These are phyloP conservation scores for Temnothorax curvispinosus DNA, from an alignment of 1,140 invertebrate genomes.

Conservation along the genomic window DNA sequence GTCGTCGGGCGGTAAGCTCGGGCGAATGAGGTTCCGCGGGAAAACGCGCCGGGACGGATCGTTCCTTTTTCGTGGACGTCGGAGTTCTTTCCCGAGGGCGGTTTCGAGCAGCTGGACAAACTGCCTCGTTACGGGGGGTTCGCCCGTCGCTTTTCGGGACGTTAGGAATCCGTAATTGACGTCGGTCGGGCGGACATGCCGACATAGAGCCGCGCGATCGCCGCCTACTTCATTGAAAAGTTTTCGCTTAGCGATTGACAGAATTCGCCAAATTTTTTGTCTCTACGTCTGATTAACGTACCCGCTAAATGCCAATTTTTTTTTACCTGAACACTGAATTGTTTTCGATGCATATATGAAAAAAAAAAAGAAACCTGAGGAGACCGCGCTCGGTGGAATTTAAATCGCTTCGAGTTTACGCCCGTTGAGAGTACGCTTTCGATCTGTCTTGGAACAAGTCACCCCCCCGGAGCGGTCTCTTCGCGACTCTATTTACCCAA, in stretches of 20 bases:
- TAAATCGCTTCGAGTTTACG: conserved; percentile 45
- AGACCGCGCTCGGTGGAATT: conserved; percentile 15
- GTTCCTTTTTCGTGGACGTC: conserved; percentile 57
- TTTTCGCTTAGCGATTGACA: conserved; percentile 57
- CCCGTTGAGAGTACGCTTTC: conserved; percentile 42
- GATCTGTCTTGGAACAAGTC: conserved; percentile 72
- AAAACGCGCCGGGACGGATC: conserved; percentile 48
- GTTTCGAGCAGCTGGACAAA: conserved; percentile 38
- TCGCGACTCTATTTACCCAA: conserved; percentile 80
- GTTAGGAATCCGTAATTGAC: conserved; percentile 49
- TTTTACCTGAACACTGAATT: neutral
- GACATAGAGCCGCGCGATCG: conserved; percentile 30
- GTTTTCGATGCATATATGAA: neutral
- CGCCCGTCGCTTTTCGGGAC: conserved; percentile 56
- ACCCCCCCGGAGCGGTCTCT: conserved; percentile 36
- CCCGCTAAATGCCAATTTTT: neutral
- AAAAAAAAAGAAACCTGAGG: neutral
- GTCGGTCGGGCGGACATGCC: conserved; percentile 11
- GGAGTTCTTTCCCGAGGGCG: conserved; percentile 56
- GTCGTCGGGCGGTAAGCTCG: conserved; percentile 61
- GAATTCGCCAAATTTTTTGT: conserved; percentile 47
- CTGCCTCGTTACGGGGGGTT: conserved; percentile 46
- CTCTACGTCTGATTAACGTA: conserved; percentile 3
- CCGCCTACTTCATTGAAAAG: conserved; percentile 55
- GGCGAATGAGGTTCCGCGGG: conserved; percentile 59